Base-by-base conservation (phyloP, 2,113 vertebrate genomes). In the Todiramphus chloris region DNA sequence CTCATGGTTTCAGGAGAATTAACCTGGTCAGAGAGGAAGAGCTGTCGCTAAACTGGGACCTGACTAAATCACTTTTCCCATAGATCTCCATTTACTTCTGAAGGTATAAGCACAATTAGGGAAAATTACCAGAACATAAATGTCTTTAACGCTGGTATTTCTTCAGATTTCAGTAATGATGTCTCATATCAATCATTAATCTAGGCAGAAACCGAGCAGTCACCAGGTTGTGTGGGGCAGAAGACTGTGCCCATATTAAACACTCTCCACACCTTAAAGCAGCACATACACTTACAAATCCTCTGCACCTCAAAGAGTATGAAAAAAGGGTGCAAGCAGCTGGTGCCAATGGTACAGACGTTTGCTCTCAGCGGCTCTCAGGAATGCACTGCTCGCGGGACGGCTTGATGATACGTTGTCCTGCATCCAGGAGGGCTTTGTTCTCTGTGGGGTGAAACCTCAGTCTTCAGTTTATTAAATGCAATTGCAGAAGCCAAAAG, bases 381-480 rank as follows among this genome's bases (percentile, higher is more conserved):
- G 25, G 82, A 93, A 67, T n/a, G 85, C 7, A 11, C 63, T 0
- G 6, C 62, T 87, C 13, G 1, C 4, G 2, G 44, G 20, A 33
- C 2, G 2, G 63, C 69, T 37, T 2, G 3, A 13, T 18, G 55
- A 63, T 58, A 39, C 1, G 0, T 10, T 4, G 1, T 86, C 79
- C 75, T 63, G 67, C 55, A 46, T 88, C 85, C 92, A 88, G 92
- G 87, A 96, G 87, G 56, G 72, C 92, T 96, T 94, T 96, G 88
- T 68, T 93, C 90, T 88, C 90, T 64, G 68, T 67, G 75, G 93
- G 83, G 68, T 80, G 87, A 96, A 96, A 95, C 63, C 64, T 96
- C 94, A 92, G 87, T 53, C 90, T 87, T 80, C 23, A 27, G 55
- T 59, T 93, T 60, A 83, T 80, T 94, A 85, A 94, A 59, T 12